phyloP scores from a whole-genome alignment of 2,113 vertebrate genomes.

The Nothocercus nigrocapillus region DNA sequence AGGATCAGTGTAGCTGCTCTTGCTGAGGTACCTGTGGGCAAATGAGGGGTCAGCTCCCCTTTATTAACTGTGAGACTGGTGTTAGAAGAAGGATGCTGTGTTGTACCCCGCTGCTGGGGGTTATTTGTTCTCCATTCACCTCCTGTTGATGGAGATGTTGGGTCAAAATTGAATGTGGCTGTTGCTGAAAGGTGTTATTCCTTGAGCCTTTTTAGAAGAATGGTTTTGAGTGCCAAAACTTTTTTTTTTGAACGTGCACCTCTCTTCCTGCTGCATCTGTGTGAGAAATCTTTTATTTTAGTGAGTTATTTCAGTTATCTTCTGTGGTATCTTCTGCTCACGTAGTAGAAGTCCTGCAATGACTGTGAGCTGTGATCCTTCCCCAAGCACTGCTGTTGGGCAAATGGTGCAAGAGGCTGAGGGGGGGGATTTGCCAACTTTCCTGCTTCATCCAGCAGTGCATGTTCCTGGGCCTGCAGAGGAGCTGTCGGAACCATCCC shows the following conservation, averaged over 20 bases:
- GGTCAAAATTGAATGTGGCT: background rate
- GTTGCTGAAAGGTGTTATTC: background rate
- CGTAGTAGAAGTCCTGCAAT: background rate
- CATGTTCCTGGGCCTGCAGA: background rate
- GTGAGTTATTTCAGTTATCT: background rate
- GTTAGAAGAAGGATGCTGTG: background rate
- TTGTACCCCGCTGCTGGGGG: background rate
- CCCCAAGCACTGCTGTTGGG: fast-evolving
- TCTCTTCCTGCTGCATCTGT: background rate
- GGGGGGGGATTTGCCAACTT: background rate
- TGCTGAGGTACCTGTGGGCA: background rate
- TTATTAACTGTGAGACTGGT: background rate
- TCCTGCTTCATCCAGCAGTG: background rate
- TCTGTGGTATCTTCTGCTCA: background rate
- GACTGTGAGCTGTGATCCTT: background rate
- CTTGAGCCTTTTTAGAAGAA: background rate
- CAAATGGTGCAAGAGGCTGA: background rate
- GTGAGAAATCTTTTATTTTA: background rate
- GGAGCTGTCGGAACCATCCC: background rate
- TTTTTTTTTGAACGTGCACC: background rate
- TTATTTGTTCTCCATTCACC: background rate
- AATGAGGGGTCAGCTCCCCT: background rate
- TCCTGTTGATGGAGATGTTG: background rate
- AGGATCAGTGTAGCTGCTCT: background rate
- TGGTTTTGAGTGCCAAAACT: background rate